A percentile compares a stretch with the other conserved stretches of the same genome.
Evolutionary conservation across 2,888 invertebrate genomes (phyloP).

Genomic region (Clistopyga incitator): DNA sequence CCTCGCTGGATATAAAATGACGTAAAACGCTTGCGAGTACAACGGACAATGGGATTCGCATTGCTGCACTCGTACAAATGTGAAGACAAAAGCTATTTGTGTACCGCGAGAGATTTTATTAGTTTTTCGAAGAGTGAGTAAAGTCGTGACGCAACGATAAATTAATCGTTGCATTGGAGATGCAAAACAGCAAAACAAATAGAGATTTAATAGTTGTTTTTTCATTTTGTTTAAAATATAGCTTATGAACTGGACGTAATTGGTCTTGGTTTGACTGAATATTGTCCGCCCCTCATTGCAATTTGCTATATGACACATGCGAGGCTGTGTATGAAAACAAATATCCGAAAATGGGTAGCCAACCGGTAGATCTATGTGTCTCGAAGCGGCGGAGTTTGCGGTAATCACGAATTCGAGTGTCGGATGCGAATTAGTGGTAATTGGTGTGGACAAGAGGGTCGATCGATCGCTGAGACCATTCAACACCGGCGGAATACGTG

Average conservation of each 20-base stretch:
- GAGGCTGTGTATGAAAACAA: not conserved
- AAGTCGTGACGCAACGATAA: not conserved
- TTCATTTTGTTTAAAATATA: too few relatives aligned
- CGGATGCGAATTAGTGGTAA: slow-evolving; percentile 60
- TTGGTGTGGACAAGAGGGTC: slow-evolving; percentile 65
- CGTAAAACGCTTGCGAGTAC: slow-evolving; percentile 1
- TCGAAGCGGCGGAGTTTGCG: slow-evolving; percentile 43
- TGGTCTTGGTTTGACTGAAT: not conserved
- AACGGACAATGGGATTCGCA: slow-evolving; percentile 1
- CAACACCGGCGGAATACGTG: slow-evolving; percentile 62
- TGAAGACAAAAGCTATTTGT: not conserved
- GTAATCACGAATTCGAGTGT: slow-evolving; percentile 61
- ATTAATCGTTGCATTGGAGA: not conserved
- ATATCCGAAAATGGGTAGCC: not conserved
- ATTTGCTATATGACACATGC: not conserved
- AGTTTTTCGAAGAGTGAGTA: not conserved
- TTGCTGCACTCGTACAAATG: not conserved
- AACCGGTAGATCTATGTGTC: not conserved
- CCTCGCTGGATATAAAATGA: not conserved
- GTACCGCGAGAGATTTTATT: not conserved
- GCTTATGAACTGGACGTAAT: too few relatives aligned
- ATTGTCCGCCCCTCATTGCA: not conserved
- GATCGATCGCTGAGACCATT: slow-evolving; percentile 58
- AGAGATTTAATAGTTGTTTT: too few relatives aligned
- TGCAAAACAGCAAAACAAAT: too few relatives aligned